Evolutionary conservation across 2,113 vertebrate genomes (phyloP), one percentile per base, ranked within the genome.

Genomic region (Tringa solitaria): DNA sequence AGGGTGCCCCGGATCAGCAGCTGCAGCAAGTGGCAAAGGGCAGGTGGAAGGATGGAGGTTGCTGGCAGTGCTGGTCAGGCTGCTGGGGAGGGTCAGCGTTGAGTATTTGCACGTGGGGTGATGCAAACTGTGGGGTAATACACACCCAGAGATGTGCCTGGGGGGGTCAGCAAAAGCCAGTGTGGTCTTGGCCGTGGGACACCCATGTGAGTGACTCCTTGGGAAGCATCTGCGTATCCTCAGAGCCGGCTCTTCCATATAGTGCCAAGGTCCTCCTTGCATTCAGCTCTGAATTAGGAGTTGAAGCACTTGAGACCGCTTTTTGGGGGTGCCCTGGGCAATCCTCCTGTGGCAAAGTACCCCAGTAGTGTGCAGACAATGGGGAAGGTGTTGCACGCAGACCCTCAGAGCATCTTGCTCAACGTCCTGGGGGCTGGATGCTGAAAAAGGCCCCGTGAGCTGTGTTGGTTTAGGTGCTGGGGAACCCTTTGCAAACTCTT

Each of bases 131-230:
- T 8, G 7, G 37, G 50, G 26, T 41, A 41, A 77, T 2, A 35
- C 27, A 53, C 69, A 37, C 28, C n/a, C 35, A 22, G 26, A 8
- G 26, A 8, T 1, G 3, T 21, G 43, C 50, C 3, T 0, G n/a
- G 64, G 50, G 30, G 51, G 39, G 30, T 60, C 79, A 48, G 33
- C 0, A 12, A 20, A 15, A 61, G 26, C 41, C 87, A 53, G 46
- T 0, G 0, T 13, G 67, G 21, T n/a, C 54, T 63, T 41, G 39
- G 30, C n/a, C 0, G 0, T 3, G 43, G 78, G 35, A 12, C 54
- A 41, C 5, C 37, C 72, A 0, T 12, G 51, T 20, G 53, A 57
- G 17, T 33, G 46, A 61, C 9, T 30, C 18, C 27, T 45, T 1
- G 6, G 64, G 64, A 35, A 28, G 45, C 0, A 7, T 24, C 39